Base-by-base conservation (phyloP, 2,113 vertebrate species). In the Bungarus multicinctus region DNA sequence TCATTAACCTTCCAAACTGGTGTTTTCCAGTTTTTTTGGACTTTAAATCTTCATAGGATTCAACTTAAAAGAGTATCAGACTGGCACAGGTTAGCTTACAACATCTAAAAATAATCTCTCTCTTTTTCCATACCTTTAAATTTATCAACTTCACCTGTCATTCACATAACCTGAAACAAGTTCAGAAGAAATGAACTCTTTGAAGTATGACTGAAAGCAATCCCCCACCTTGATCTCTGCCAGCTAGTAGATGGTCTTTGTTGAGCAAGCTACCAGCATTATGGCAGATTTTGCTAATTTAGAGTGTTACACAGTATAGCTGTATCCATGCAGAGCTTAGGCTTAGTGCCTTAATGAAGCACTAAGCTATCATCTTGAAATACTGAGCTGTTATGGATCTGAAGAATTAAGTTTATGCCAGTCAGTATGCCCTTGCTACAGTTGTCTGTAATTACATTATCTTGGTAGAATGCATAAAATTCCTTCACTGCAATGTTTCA, bases 351-450 rank as follows among this genome's bases (percentile, higher is more conserved):
- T 55, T 27, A 57, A 25, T 50, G 39, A 89, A 89, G 69, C 27
- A 22, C 25, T 57, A 85, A 43, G 43, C 55, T n/a, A 10, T 69
- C n/a, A 93, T 0, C 1, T 45, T 60, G 89, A 50, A 23, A 88
- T 90, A 53, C 23, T 30, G 45, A 90, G 64, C 18, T 55, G 87
- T 9, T 54, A 88, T 1, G 69, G 12, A 34, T 74, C 50, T 2
- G 53, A 27, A 87, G 81, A 85, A 92, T 88, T 58, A 58, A 0
- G 0, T 43, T 23, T 23, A n/a, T 2, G 30, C 88, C 18, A 14
- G 90, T 27, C 0, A 0, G 89, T 34, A 0, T 89, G 18, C 53
- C 91, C 89, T 89, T 87, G 0, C 86, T 22, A n/a, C 12, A 52
- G 27, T 25, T 91, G 3, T 4, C 47, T 92, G 2, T 85, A 55